Conservation (phyloP, 1,140 invertebrate species). For the Steinernema feltiae region DNA sequence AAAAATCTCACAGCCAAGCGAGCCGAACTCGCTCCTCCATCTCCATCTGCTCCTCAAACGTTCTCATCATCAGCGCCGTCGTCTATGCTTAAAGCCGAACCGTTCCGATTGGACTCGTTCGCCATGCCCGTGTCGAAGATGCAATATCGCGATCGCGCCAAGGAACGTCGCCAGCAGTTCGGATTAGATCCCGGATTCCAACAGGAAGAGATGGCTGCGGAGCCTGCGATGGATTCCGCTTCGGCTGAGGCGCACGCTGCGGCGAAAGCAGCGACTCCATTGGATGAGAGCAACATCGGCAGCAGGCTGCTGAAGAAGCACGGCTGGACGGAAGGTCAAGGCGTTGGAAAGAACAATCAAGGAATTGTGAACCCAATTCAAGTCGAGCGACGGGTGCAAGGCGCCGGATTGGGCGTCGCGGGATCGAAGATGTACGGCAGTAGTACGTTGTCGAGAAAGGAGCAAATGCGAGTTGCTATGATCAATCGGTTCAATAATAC, state of each 20-base stretch:
- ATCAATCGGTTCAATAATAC: conserved; percentile 23
- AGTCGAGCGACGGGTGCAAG: conserved; percentile 52
- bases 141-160: conserved; percentile 85
- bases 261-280: conserved; percentile 28
- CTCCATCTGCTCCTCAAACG: conserved; percentile 21
- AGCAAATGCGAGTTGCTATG: conserved; percentile 22
- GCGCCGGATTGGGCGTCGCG: conserved; percentile 48
- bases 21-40: conserved; percentile 21
- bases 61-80: conserved; percentile 40
- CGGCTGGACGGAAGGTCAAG: conserved; percentile 94
- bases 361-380: conserved; percentile 51
- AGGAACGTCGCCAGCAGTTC: conserved; percentile 86
- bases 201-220: conserved; percentile 28
- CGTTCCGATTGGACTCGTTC: no score
- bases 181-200: conserved; percentile 62
- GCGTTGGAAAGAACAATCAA: conserved; percentile 82
- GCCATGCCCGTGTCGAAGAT: no score
- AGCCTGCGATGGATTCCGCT: not conserved
- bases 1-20: conserved; percentile 23
- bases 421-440: conserved; percentile 31
- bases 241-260: conserved; percentile 24
- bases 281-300: conserved; percentile 65
- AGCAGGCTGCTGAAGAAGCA: conserved; percentile 91
- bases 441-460: conserved; percentile 17
- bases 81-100: not conserved